Percentiles rank a stretch among this genome's conserved stretches.
These are phyloP conservation scores for Acanthococcus lagerstroemiae DNA, from an alignment of 2,888 invertebrate species.

Conservation along the genomic window DNA sequence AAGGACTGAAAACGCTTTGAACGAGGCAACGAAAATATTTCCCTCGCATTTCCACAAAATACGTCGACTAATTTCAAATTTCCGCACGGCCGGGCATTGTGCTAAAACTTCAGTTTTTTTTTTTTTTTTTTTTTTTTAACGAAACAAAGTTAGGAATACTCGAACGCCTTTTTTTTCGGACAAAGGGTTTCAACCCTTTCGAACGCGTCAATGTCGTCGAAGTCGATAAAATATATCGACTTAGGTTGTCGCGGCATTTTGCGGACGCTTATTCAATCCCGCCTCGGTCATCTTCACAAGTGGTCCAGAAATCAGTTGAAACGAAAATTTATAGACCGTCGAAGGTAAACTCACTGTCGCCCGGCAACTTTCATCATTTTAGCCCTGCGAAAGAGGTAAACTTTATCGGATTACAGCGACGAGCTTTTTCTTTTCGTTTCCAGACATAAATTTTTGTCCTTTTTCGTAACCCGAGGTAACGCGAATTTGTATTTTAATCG, in stretches of 20 bases:
- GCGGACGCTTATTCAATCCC: neutral
- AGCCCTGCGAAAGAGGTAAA: neutral
- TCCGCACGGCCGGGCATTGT: too few relatives aligned
- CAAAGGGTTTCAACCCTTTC: neutral
- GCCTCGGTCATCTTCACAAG: neutral
- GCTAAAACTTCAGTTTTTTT: too few relatives aligned
- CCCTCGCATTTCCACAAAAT: too few relatives aligned
- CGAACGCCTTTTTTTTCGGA: neutral
- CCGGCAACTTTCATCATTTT: neutral
- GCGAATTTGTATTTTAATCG: neutral
- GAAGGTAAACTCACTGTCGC: neutral
- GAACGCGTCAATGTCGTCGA: neutral
- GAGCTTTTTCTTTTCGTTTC: neutral
- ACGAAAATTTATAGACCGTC: neutral
- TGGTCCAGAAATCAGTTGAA: neutral
- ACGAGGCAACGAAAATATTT: too few relatives aligned
- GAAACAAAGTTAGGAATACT: neutral
- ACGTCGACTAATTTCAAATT: too few relatives aligned
- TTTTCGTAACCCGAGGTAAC: neutral
- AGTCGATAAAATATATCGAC: slow-evolving; percentile 1
- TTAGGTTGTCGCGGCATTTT: too few relatives aligned
- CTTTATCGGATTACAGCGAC: neutral
- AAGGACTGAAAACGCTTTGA: too few relatives aligned
- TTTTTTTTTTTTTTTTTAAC: neutral
- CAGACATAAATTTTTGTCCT: neutral